A percentile compares a stretch with the other conserved stretches of the same genome.
phyloP scores from a whole-genome alignment of 2,888 invertebrate genomes.

The Meandrusa payeni region DNA sequence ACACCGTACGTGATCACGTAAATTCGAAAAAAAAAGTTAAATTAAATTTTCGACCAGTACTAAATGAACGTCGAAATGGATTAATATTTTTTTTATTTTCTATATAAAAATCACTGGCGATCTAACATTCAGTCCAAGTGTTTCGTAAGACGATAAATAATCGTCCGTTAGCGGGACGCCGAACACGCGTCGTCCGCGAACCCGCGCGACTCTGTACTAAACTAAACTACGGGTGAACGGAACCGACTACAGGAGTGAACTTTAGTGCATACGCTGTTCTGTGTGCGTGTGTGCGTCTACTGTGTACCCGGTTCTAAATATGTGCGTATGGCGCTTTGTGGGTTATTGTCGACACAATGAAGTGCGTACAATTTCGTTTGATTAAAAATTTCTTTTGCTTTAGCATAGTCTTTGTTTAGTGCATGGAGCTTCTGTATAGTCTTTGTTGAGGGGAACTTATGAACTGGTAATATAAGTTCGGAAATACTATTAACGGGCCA shows the following conservation, averaged over 20 bases:
- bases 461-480: slow-evolving; percentile 43
- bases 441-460: slow-evolving; percentile 60
- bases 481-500: slow-evolving; percentile 34
- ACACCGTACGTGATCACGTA: slow-evolving; percentile 43
- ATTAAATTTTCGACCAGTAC: not conserved
- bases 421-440: slow-evolving; percentile 43
- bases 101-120: slow-evolving; percentile 30
- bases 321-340: slow-evolving; percentile 53
- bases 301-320: slow-evolving; percentile 37
- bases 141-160: slow-evolving; percentile 61
- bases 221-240: slow-evolving; percentile 53
- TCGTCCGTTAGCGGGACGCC: slow-evolving; percentile 50
- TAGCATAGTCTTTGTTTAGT: slow-evolving; percentile 52
- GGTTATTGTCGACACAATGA: slow-evolving; percentile 63
- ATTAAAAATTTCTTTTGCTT: slow-evolving; percentile 57
- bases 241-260: slow-evolving; percentile 43
- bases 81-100: slow-evolving; percentile 38
- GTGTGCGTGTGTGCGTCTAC: slow-evolving; percentile 39
- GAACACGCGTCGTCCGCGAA: slow-evolving; percentile 58
- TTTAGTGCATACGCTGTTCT: slow-evolving; percentile 52
- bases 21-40: slow-evolving; percentile 5
- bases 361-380: slow-evolving; percentile 59
- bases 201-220: slow-evolving; percentile 62
- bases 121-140: slow-evolving; percentile 46
- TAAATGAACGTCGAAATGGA: slow-evolving; percentile 1